Percentiles rank a stretch among this genome's conserved stretches.
These are phyloP conservation scores for Arremon aurantiirostris DNA, from an alignment of 2,797 vertebrate species.

Conservation along the genomic window DNA sequence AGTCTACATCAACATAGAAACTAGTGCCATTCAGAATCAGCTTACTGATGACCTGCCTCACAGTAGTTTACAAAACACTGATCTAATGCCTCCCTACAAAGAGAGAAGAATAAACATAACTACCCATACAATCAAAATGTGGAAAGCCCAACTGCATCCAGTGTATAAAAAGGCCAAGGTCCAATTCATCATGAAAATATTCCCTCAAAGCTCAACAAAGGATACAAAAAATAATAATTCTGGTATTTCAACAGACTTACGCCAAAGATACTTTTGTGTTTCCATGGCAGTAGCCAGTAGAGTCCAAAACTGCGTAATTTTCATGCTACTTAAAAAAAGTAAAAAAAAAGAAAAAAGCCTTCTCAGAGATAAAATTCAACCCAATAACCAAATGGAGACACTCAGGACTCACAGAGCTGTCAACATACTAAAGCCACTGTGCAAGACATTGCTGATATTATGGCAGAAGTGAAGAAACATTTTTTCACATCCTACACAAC, in stretches of 20 bases:
- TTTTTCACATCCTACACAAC: constrained; percentile 50
- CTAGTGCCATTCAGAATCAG: not conserved
- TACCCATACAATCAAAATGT: not conserved
- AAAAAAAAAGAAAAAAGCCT: not conserved
- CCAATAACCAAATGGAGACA: not conserved
- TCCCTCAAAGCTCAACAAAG: not conserved
- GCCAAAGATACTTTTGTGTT: not conserved
- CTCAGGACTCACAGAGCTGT: not conserved
- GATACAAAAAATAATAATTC: not conserved
- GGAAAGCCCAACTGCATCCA: not conserved
- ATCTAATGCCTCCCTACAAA: not conserved
- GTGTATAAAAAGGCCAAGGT: not conserved
- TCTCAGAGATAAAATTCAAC: not conserved
- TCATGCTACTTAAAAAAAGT: not conserved
- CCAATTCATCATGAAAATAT: not conserved
- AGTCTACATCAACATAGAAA: not conserved
- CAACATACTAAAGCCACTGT: constrained; percentile 34
- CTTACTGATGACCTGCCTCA: not conserved
- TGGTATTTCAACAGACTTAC: not conserved
- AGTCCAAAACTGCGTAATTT: not conserved
- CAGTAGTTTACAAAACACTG: not conserved
- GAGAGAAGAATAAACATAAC: not conserved
- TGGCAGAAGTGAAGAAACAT: constrained; percentile 44
- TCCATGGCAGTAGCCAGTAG: not conserved
- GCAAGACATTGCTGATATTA: constrained; percentile 57